Evolutionary conservation across 2,888 invertebrate genomes (phyloP).

Genomic region (Xylophagus ater): DNA sequence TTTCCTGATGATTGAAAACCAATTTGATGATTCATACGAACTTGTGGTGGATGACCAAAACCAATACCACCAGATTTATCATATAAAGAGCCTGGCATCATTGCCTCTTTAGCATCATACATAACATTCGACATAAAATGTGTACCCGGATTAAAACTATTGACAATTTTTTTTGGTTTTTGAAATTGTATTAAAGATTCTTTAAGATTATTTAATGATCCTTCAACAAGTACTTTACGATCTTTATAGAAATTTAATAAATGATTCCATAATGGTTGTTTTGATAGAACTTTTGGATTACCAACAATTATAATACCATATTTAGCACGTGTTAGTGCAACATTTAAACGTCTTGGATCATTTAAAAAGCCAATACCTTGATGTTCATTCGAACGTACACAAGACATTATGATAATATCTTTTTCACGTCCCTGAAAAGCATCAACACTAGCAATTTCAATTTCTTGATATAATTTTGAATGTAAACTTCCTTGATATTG

Average conservation of each 20-base stretch:
- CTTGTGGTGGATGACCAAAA: slow-evolving; percentile 7
- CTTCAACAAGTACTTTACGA: slow-evolving; percentile 86
- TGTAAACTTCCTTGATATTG: slow-evolving; percentile 96
- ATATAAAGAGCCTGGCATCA: slow-evolving; percentile 88
- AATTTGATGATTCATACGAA: slow-evolving; percentile 17
- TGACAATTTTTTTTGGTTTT: slow-evolving; percentile 91
- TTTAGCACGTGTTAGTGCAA: slow-evolving; percentile 93
- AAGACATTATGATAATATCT: slow-evolving; percentile 98
- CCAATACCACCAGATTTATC: slow-evolving; percentile 52
- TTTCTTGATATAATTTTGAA: slow-evolving; percentile 93
- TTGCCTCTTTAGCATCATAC: slow-evolving; percentile 92
- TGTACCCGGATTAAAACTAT: slow-evolving; percentile 88
- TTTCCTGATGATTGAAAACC: slow-evolving; percentile 17
- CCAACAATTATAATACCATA: slow-evolving; percentile 98
- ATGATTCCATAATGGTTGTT: slow-evolving; percentile 98
- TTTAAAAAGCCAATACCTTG: slow-evolving; percentile 98
- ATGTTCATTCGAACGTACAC: slow-evolving; percentile 96
- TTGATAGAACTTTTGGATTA: slow-evolving; percentile 96
- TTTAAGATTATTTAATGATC: slow-evolving; percentile 92
- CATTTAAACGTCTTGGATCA: slow-evolving; percentile 94
- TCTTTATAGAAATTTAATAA: slow-evolving; percentile 95
- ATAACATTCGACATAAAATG: slow-evolving; percentile 97
- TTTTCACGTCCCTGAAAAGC: slow-evolving; percentile 99
- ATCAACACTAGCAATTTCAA: slow-evolving; percentile 98
- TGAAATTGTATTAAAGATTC: slow-evolving; percentile 95